Conservation (phyloP, 2,797 vertebrate genomes). For the Bradypus variegatus region DNA sequence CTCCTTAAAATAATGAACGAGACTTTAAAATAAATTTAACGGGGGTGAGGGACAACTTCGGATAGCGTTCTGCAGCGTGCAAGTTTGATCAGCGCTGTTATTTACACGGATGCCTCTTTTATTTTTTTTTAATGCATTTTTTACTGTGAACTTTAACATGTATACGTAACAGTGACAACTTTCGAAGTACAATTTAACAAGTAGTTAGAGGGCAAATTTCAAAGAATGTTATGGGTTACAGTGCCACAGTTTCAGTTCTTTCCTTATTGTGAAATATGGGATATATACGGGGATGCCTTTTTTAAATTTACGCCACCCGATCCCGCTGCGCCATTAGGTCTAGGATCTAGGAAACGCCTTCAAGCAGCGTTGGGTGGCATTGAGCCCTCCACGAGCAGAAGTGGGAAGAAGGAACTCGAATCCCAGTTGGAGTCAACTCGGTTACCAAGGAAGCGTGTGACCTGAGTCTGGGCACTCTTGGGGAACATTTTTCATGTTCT, state of each 20-base stretch:
- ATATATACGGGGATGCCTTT: too few relatives aligned
- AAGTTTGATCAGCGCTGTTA: background rate
- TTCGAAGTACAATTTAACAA: too few relatives aligned
- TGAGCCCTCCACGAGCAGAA: accelerated
- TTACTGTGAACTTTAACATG: too few relatives aligned
- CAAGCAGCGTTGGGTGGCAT: accelerated
- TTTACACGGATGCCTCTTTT: too few relatives aligned
- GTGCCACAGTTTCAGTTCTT: too few relatives aligned
- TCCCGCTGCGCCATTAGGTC: accelerated
- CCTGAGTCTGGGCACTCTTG: accelerated
- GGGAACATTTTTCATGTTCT: background rate
- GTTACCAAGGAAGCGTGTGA: background rate
- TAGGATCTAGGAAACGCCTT: background rate
- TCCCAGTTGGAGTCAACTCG: accelerated
- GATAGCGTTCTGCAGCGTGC: background rate
- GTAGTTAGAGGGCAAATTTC: too few relatives aligned
- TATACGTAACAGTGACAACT: too few relatives aligned
- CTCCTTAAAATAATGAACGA: background rate
- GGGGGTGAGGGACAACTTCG: background rate
- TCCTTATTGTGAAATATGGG: too few relatives aligned
- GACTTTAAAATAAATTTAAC: background rate
- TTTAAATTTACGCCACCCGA: too few relatives aligned
- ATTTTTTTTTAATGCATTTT: too few relatives aligned
- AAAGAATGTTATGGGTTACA: too few relatives aligned
- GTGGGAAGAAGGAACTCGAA: accelerated